phyloP scores from a whole-genome alignment of 2,113 vertebrate species.

The Australoheros scitulus region DNA sequence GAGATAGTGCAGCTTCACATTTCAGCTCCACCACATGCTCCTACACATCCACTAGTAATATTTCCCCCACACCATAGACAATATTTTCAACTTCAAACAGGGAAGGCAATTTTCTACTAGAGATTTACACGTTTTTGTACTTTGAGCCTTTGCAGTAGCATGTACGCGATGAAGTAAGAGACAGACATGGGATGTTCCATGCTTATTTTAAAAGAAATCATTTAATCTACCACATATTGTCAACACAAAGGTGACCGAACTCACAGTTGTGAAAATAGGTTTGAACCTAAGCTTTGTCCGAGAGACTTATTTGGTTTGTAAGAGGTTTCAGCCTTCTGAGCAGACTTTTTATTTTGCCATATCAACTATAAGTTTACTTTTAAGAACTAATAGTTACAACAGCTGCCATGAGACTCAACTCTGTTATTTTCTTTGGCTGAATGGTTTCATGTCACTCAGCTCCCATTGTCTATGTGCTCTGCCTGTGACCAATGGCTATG shows the following conservation, averaged over 20 bases:
- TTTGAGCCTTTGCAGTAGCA: background rate
- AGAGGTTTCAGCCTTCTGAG: background rate
- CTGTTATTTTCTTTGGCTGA: background rate
- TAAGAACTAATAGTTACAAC: background rate
- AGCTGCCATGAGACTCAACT: background rate
- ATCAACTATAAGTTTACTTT: background rate
- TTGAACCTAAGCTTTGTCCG: too few relatives aligned
- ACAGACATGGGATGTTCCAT: background rate
- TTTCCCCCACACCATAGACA: background rate
- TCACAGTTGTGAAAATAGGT: too few relatives aligned
- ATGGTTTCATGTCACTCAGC: background rate
- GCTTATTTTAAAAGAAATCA: too few relatives aligned
- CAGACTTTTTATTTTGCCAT: background rate
- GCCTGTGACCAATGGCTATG: slow-evolving; percentile 23
- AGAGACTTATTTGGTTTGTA: too few relatives aligned
- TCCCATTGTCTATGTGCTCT: slow-evolving; percentile 12
- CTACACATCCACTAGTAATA: background rate
- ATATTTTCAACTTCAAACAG: background rate
- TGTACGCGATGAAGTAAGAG: background rate
- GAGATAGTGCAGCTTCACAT: background rate
- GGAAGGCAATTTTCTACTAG: background rate
- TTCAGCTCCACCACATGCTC: background rate
- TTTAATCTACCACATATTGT: too few relatives aligned
- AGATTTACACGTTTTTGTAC: background rate
- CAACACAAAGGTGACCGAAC: too few relatives aligned